Conservation (phyloP, 2,888 invertebrate genomes). For the Proisotoma minuta region DNA sequence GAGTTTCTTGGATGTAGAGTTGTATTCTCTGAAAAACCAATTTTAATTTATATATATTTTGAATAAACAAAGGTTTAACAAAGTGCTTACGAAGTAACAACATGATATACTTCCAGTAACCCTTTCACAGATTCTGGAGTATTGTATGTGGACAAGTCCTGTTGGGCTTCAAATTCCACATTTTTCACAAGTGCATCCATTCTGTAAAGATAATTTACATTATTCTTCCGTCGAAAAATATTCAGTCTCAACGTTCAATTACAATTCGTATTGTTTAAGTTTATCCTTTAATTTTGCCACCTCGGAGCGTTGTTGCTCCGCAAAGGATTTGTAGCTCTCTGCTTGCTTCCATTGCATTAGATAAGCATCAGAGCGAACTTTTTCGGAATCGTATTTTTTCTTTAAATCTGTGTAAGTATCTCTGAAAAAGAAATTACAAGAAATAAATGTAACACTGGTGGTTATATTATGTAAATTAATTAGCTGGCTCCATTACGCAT, state of each 20-base stretch:
- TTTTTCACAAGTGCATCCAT: slow-evolving; percentile 25
- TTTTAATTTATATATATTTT: not conserved
- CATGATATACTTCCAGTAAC: slow-evolving; percentile 21
- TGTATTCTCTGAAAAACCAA: slow-evolving; percentile 19
- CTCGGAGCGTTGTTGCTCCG: slow-evolving; percentile 9
- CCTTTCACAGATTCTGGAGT: slow-evolving; percentile 19
- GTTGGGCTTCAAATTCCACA: slow-evolving; percentile 12
- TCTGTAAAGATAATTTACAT: slow-evolving; percentile 6
- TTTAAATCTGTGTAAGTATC: no score
- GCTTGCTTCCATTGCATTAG: slow-evolving; percentile 30
- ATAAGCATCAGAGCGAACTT: slow-evolving; percentile 18
- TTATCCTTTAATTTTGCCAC: slow-evolving; percentile 1
- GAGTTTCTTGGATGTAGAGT: slow-evolving; percentile 11
- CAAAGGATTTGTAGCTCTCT: slow-evolving; percentile 33
- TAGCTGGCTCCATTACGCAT: not conserved
- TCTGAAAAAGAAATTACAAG: no score
- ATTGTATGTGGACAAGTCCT: slow-evolving; percentile 15
- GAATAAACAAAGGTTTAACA: not conserved
- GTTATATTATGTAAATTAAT: not conserved
- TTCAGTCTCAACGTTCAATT: not conserved
- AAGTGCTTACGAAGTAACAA: slow-evolving; percentile 22
- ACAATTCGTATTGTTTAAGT: slow-evolving; percentile 23
- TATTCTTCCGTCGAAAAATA: not conserved
- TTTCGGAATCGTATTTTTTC: slow-evolving; percentile 16
- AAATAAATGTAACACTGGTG: not conserved